Conservation (phyloP, 2,888 invertebrate species). For the Melieria picta region DNA sequence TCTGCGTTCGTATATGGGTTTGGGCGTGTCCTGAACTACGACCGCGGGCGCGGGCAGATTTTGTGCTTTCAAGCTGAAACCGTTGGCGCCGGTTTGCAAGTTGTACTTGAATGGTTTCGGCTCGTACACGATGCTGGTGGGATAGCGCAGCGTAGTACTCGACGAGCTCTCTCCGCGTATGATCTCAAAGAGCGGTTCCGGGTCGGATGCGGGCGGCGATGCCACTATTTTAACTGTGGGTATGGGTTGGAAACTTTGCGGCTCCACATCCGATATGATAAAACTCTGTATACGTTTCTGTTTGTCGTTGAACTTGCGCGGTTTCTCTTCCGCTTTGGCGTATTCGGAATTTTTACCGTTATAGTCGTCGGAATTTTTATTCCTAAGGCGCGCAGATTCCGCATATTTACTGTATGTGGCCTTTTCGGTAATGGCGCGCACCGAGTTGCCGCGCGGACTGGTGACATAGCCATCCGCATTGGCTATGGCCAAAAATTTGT, state of each 20-base stretch:
- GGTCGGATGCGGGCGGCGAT: background rate
- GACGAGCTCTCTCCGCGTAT: constrained; percentile 38
- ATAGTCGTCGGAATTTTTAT: constrained; percentile 28
- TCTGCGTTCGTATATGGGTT: constrained; percentile 49
- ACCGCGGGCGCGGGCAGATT: constrained; percentile 18
- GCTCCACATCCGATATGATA: constrained; percentile 62
- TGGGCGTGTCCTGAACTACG: constrained; percentile 41
- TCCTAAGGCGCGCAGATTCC: background rate
- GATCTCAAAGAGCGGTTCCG: constrained; percentile 24
- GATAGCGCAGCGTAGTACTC: constrained; percentile 43
- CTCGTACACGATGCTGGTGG: constrained; percentile 41
- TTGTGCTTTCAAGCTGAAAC: constrained; percentile 54
- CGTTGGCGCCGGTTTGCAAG: constrained; percentile 55
- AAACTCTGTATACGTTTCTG: constrained; percentile 58
- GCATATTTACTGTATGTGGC: constrained; percentile 11
- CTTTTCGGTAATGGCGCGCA: constrained; percentile 48
- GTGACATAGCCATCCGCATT: constrained; percentile 51
- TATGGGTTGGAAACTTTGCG: constrained; percentile 66
- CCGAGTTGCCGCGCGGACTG: constrained; percentile 47
- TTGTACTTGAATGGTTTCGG: constrained; percentile 57
- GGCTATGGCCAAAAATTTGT: constrained; percentile 50
- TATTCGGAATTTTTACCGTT: constrained; percentile 27
- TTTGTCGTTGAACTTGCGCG: constrained; percentile 29
- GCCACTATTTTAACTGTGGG: constrained; percentile 44
- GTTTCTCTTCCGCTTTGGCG: background rate